Percentiles rank a stretch among this genome's conserved stretches.
These are phyloP conservation scores for Sebastolobus altivelis DNA, from an alignment of 2,797 vertebrate species.

Conservation along the genomic window DNA sequence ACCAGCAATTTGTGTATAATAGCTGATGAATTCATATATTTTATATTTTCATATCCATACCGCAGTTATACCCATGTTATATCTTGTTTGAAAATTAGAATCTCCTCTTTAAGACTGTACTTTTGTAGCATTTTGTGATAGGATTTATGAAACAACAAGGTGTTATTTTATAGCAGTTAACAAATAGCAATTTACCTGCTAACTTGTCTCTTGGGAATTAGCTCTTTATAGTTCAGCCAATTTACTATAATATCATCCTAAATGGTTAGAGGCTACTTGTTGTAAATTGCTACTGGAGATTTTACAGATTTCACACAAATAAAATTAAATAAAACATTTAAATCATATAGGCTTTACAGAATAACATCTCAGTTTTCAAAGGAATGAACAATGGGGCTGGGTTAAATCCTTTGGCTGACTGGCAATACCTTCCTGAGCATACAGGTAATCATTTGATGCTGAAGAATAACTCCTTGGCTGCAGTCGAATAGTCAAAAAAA, in stretches of 20 bases:
- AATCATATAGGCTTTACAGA: neutral
- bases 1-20: neutral
- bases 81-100: neutral
- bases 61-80: neutral
- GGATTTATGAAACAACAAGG: neutral
- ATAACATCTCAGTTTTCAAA: neutral
- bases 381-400: neutral
- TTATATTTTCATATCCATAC: neutral
- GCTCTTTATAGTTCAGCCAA: neutral
- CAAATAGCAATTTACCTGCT: neutral
- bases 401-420: constrained; percentile 3
- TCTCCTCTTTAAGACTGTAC: neutral
- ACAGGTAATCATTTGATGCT: neutral
- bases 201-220: neutral
- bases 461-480: neutral
- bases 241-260: neutral
- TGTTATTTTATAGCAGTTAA: neutral
- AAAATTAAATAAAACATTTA: neutral
- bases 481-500: too few relatives aligned
- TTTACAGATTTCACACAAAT: neutral
- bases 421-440: neutral
- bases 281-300: neutral
- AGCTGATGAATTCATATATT: neutral
- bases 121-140: neutral
- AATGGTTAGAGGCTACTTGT: neutral